Conservation (phyloP, 2,888 invertebrate species). For the Pyrocoelia pectoralis region DNA sequence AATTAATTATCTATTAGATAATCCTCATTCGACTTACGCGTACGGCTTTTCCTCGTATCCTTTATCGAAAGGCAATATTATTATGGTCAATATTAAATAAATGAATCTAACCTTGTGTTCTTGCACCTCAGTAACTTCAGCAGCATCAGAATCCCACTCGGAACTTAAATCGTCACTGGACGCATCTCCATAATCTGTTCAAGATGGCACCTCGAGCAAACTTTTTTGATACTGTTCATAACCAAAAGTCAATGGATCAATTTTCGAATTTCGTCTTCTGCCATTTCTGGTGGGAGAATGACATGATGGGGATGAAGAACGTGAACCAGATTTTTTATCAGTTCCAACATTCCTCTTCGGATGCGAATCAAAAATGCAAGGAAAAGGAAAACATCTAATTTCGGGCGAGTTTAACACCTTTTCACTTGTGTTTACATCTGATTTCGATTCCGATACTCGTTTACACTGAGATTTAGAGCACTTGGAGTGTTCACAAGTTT, state of each 20-base stretch:
- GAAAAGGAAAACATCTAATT: constrained; percentile 57
- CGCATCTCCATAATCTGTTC: constrained; percentile 86
- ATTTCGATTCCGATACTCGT: constrained; percentile 15
- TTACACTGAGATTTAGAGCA: not conserved
- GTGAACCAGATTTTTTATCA: constrained; percentile 27
- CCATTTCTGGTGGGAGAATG: constrained; percentile 28
- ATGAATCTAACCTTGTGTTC: constrained; percentile 49
- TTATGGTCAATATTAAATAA: too few species aligned
- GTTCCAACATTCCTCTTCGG: not conserved
- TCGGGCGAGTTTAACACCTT: constrained; percentile 25
- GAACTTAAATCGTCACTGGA: constrained; percentile 91
- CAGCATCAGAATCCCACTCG: constrained; percentile 89
- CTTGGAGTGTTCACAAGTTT: not conserved
- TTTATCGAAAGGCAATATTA: too few species aligned
- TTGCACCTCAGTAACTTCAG: constrained; percentile 58
- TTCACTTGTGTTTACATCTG: not conserved
- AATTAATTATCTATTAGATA: too few species aligned
- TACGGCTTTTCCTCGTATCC: too few species aligned
- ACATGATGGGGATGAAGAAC: constrained; percentile 49
- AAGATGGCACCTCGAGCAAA: constrained; percentile 77
- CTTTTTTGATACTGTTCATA: constrained; percentile 84
- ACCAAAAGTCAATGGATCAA: constrained; percentile 55
- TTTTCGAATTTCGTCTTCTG: constrained; percentile 41
- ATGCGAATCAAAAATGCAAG: constrained; percentile 52
- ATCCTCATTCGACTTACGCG: too few species aligned